Conservation (phyloP, 2,888 invertebrate genomes). For the Cerceris rybyensis region DNA sequence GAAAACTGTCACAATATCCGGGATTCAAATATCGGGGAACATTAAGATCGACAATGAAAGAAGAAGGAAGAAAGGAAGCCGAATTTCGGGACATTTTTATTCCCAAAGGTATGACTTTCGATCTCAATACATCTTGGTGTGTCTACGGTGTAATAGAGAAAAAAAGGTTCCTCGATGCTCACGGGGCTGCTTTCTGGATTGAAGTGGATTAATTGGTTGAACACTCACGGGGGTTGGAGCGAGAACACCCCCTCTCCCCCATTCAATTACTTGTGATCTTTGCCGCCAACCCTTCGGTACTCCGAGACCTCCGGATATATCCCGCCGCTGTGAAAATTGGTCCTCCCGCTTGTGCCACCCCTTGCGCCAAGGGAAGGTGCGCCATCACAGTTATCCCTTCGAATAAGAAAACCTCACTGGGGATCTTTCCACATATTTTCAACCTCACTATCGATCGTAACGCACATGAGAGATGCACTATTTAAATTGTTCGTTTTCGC, state of each 20-base stretch:
- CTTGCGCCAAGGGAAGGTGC: conserved; percentile 53
- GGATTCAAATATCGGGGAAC: conserved; percentile 3
- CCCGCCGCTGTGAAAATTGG: conserved; percentile 68
- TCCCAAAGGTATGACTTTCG: conserved; percentile 70
- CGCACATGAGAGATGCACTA: background rate
- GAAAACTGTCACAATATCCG: background rate
- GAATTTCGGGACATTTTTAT: conserved; percentile 38
- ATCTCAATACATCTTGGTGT: conserved; percentile 76
- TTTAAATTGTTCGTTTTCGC: background rate
- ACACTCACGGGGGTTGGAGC: conserved; percentile 76
- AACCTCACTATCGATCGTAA: conserved; percentile 62
- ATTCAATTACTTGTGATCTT: conserved; percentile 77
- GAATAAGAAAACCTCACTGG: conserved; percentile 62
- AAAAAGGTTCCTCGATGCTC: conserved; percentile 70
- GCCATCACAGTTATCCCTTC: conserved; percentile 61
- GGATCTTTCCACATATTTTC: conserved; percentile 59
- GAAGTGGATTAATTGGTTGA: conserved; percentile 80
- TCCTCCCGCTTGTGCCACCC: conserved; percentile 49
- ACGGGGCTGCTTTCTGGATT: conserved; percentile 73
- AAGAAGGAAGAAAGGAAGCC: conserved; percentile 20
- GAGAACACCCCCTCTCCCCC: conserved; percentile 62
- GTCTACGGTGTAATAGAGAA: conserved; percentile 65
- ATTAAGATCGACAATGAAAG: conserved; percentile 33
- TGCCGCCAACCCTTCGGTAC: conserved; percentile 72
- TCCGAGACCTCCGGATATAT: conserved; percentile 68